A percentile compares a stretch with the other conserved stretches of the same genome.
Conservation (phyloP, 2,888 invertebrate genomes). For the Hemaris fuciformis region DNA sequence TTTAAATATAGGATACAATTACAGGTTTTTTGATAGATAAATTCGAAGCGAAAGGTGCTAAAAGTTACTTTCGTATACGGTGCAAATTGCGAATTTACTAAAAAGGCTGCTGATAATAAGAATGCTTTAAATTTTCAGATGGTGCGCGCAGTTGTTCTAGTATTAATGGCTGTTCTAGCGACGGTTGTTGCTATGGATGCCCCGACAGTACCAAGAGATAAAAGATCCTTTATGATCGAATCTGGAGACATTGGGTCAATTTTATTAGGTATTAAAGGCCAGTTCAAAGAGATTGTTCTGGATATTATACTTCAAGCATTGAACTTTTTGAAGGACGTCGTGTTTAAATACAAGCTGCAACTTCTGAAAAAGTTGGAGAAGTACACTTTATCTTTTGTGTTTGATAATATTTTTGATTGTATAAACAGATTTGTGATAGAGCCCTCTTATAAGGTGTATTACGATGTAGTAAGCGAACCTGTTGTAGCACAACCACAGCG, state of each 20-base stretch:
- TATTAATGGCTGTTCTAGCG: not conserved
- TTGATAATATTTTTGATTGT: conserved; percentile 44
- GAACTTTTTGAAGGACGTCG: conserved; percentile 33
- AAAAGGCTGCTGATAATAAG: not conserved
- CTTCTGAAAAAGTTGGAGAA: conserved; percentile 46
- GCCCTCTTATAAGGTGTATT: conserved; percentile 24
- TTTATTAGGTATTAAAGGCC: conserved; percentile 40
- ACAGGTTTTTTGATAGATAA: too few species aligned
- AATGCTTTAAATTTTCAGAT: not conserved
- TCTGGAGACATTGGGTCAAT: conserved; percentile 35
- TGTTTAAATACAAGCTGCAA: conserved; percentile 44
- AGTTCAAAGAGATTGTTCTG: conserved; percentile 45
- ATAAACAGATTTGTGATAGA: conserved; percentile 41
- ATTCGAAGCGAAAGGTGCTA: too few species aligned
- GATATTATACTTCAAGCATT: conserved; percentile 40
- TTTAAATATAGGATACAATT: too few species aligned
- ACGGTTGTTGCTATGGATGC: not conserved
- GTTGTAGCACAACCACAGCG: not conserved
- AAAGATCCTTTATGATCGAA: not conserved
- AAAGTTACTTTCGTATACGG: too few species aligned
- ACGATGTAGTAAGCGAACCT: conserved; percentile 16
- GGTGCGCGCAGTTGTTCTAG: not conserved
- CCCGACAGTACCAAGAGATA: not conserved
- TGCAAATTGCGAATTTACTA: too few species aligned
- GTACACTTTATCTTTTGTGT: conserved; percentile 48